Conservation (phyloP, 1,140 invertebrate genomes). For the Brachionus koreanus region DNA sequence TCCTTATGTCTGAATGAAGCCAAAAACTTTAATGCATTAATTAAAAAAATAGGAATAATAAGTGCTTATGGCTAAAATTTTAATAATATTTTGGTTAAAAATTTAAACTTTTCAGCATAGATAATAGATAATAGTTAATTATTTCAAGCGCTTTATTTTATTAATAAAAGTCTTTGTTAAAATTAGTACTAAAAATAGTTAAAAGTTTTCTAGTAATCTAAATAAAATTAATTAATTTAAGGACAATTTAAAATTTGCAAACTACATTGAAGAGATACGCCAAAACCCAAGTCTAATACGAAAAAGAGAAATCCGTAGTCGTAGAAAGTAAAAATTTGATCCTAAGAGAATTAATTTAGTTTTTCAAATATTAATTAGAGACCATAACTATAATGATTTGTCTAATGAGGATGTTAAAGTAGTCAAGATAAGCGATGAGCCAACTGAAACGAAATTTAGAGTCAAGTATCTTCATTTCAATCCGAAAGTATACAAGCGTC, state of each 20-base stretch:
- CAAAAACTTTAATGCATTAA: no score
- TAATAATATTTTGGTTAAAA: no score
- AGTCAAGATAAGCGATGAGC: neutral
- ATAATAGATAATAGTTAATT: no score
- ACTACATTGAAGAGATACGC: conserved; percentile 19
- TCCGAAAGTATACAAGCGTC: conserved; percentile 1
- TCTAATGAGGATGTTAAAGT: neutral
- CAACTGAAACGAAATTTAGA: neutral
- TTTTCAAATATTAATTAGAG: neutral
- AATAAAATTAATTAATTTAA: no score
- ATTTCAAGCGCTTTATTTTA: no score
- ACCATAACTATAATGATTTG: neutral
- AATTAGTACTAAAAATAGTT: no score
- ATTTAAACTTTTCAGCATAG: no score
- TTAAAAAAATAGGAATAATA: no score
- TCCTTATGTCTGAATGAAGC: no score
- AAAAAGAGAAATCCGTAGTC: neutral
- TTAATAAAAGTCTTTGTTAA: no score
- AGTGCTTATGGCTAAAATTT: no score
- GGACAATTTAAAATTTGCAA: neutral
- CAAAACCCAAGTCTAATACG: conserved; percentile 1
- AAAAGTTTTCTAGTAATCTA: no score
- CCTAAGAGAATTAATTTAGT: neutral
- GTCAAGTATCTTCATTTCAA: conserved; percentile 42
- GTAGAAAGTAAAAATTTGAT: conserved; percentile 11